phyloP scores from a whole-genome alignment of 37 sponge, comb jelly and placozoan species.

The Tethya wilhelma region DNA sequence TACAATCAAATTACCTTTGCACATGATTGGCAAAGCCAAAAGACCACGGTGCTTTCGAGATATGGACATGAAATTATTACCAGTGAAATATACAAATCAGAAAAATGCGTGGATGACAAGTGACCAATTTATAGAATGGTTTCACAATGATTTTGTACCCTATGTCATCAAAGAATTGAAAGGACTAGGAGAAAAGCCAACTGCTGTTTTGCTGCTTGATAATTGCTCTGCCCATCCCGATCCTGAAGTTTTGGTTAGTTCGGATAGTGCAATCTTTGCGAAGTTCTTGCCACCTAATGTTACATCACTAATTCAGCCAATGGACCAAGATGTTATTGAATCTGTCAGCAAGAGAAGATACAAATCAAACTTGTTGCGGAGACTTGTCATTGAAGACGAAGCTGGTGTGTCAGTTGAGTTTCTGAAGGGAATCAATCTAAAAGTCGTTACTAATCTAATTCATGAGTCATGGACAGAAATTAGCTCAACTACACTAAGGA shows the following conservation, averaged over 20 bases:
- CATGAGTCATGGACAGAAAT: conserved; percentile 8
- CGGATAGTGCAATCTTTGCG: conserved; percentile 52
- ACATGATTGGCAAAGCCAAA: conserved; percentile 63
- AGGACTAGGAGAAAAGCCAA: conserved; percentile 38
- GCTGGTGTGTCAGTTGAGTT: conserved; percentile 39
- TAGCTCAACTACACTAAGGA: conserved; percentile 1
- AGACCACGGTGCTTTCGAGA: conserved; percentile 63
- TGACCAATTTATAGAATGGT: conserved; percentile 62
- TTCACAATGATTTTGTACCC: conserved; percentile 64
- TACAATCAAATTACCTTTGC: conserved; percentile 50
- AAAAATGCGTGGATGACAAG: conserved; percentile 73
- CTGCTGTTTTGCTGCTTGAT: conserved; percentile 53
- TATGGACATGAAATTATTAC: conserved; percentile 37
- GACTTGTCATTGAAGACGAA: conserved; percentile 65
- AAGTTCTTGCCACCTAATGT: conserved; percentile 78
- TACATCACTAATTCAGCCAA: conserved; percentile 77
- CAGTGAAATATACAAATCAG: conserved; percentile 55
- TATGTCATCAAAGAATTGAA: conserved; percentile 21
- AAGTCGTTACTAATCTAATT: conserved; percentile 20
- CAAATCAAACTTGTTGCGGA: conserved; percentile 48
- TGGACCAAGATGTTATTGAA: conserved; percentile 76
- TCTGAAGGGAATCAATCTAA: conserved; percentile 51
- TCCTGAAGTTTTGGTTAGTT: conserved; percentile 17
- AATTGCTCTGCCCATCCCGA: conserved; percentile 76
- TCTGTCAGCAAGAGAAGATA: conserved; percentile 60